A percentile compares a stretch with the other conserved stretches of the same genome.
Conservation (phyloP, 2,113 vertebrate species). For the Odocoileus hemionus region DNA sequence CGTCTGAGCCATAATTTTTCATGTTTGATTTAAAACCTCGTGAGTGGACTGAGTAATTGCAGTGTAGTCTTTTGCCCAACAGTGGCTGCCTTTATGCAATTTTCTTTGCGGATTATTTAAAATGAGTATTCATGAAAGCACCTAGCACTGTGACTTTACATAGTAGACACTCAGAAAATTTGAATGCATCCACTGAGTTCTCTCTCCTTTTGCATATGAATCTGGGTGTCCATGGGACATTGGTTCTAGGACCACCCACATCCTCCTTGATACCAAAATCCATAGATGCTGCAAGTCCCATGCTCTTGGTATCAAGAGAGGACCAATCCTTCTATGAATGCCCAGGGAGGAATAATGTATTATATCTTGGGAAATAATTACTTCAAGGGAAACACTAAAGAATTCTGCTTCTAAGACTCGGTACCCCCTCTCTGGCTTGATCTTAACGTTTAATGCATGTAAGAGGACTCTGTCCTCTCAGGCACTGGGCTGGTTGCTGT, state of each 20-base stretch:
- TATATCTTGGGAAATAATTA: background rate
- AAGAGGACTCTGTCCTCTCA: background rate
- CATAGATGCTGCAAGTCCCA: background rate
- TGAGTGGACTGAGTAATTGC: background rate
- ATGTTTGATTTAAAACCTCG: background rate
- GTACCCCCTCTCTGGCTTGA: background rate
- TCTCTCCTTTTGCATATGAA: background rate
- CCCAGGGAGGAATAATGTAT: background rate
- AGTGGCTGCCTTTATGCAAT: background rate
- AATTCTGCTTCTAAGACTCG: background rate
- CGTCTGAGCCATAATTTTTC: background rate
- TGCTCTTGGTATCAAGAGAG: background rate
- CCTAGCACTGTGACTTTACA: background rate
- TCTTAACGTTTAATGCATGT: background rate
- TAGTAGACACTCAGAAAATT: background rate
- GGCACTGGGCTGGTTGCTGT: background rate
- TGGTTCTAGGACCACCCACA: background rate
- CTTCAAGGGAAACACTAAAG: background rate
- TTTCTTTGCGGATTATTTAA: background rate
- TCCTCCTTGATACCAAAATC: background rate
- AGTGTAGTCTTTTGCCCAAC: background rate
- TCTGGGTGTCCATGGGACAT: background rate
- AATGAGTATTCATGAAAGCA: background rate
- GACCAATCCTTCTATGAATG: background rate
- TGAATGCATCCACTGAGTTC: background rate